phyloP scores from a whole-genome alignment of 1,140 invertebrate genomes.

The Heliconius hewitsoni region DNA sequence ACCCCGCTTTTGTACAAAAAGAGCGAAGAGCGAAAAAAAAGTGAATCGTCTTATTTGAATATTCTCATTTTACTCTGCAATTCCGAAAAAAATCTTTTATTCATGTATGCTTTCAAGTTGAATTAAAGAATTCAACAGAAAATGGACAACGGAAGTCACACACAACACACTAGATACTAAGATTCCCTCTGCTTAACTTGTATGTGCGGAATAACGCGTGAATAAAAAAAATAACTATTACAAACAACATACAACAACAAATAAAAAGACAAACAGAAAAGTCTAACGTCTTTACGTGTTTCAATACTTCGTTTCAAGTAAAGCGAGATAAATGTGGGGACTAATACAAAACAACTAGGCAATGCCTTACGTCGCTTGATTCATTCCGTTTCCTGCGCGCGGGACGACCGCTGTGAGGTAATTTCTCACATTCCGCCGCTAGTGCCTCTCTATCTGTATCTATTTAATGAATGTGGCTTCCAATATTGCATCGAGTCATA shows the following conservation, averaged over 20 bases:
- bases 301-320: constrained; percentile 24
- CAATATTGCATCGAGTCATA: background rate
- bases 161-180: too few relatives aligned
- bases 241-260: background rate
- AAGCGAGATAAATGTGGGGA: constrained; percentile 30
- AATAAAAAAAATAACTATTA: background rate
- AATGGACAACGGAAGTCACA: too few relatives aligned
- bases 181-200: too few relatives aligned
- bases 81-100: too few relatives aligned
- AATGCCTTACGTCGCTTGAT: constrained; percentile 27
- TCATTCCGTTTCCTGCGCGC: constrained; percentile 32
- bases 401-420: constrained; percentile 17
- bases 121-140: too few relatives aligned
- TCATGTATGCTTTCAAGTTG: too few relatives aligned
- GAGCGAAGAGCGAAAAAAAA: too few relatives aligned
- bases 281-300: constrained; percentile 1
- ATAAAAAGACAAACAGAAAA: background rate
- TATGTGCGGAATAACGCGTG: too few relatives aligned
- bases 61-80: too few relatives aligned
- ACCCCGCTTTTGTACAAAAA: too few relatives aligned
- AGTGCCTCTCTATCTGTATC: constrained; percentile 1
- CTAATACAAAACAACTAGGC: constrained; percentile 35
- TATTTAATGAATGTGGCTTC: constrained; percentile 15
- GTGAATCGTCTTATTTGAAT: too few relatives aligned
- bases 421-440: constrained; percentile 22